These are phyloP conservation scores for Smutsia temminckii DNA, from an alignment of 2,797 vertebrate species.

Conservation along the genomic window DNA sequence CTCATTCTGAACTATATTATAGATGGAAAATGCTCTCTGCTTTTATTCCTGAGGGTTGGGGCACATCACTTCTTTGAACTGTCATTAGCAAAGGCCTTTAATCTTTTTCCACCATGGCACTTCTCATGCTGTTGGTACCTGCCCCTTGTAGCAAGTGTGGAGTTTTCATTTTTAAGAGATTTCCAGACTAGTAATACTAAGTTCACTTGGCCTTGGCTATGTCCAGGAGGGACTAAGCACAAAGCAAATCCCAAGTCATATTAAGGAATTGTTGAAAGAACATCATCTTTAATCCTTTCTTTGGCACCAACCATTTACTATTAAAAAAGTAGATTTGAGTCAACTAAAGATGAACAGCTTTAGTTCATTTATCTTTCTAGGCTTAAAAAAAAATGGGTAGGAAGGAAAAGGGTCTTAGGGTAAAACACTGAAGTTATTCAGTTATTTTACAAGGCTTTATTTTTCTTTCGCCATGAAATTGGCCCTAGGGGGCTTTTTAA, in stretches of 20 bases:
- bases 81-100: neutral
- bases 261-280: conserved; percentile 55
- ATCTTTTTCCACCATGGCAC: neutral
- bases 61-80: neutral
- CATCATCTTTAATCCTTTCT: conserved; percentile 56
- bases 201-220: conserved; percentile 27
- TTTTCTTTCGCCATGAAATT: conserved; percentile 64
- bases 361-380: conserved; percentile 64
- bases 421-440: conserved; percentile 51
- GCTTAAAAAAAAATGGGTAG: conserved; percentile 41
- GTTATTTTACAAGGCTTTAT: conserved; percentile 50
- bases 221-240: conserved; percentile 53
- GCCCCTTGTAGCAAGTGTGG: neutral
- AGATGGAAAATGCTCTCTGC: neutral
- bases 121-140: neutral
- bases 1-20: neutral
- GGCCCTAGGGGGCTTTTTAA: conserved; percentile 32
- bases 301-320: conserved; percentile 48
- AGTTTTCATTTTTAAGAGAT: conserved; percentile 33
- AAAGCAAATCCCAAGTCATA: conserved; percentile 38
- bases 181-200: conserved; percentile 23
- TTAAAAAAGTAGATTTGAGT: conserved; percentile 61
- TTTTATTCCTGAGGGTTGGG: neutral
- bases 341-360: conserved; percentile 53
- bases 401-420: conserved; percentile 31